Evolutionary conservation across 2,113 vertebrate species (phyloP), one percentile per base, ranked within the genome.

Genomic region (Narcine bancroftii): DNA sequence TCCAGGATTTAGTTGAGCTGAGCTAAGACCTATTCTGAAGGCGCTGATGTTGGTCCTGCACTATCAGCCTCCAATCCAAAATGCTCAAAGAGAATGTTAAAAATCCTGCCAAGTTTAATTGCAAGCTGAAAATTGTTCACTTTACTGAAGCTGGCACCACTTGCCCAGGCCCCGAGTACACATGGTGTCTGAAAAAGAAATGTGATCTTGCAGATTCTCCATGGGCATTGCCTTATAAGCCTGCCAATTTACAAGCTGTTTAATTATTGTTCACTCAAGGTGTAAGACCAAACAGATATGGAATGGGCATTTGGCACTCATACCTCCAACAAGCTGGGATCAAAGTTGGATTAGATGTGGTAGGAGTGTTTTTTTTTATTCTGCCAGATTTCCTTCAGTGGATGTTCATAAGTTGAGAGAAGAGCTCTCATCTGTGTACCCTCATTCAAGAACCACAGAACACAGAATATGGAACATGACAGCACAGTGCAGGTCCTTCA

Each of bases 1-100:
- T 60, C 81, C 81, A 60, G 33, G 50, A n/a, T 60, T 87, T 87
- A 60, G 36, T 87, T 87, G 33, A 87, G 81, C 81, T 87, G 81
- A n/a, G 50, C 81, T 53, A 13, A 17, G 79, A 13, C 33, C 81
- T 33, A n/a, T 63, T 36, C 33, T 60, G 21, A n/a, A 15, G 60
- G 81, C 26, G 13, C 45, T 50, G 53, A 60, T 87, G 81, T 87
- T 87, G 53, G 53, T 60, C 53, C n/a, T 36, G 53, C 53, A 63
- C 53, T 36, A 19, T 33, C 81, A 63, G 81, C 81, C 24, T 60
- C 33, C 53, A 36, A 87, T 63, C 81, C 56, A 33, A 87, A 87
- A 60, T 36, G n/a, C n/a, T 87, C 19, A 87, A 87, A 87, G n/a
- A 60, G 53, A 60, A 36, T 36, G 33, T 15, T 2, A 17, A n/a